phyloP scores from a whole-genome alignment of 2,113 vertebrate genomes.

The Blennius ocellaris region DNA sequence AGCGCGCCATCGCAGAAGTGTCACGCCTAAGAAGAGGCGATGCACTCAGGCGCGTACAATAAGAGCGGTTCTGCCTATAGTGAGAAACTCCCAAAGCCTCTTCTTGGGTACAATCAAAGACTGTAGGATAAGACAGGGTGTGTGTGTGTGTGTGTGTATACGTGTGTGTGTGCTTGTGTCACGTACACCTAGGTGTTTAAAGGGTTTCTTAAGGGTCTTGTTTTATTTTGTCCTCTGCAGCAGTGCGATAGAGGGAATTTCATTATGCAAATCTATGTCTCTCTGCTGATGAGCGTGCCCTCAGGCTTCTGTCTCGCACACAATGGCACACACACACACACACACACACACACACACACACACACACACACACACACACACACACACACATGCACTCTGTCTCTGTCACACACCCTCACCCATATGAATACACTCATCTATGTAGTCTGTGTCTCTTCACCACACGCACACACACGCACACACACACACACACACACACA shows the following conservation, averaged over 20 bases:
- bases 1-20: constrained; percentile 4
- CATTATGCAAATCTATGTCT: constrained; percentile 78
- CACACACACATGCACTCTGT: constrained; percentile 11
- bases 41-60: constrained; percentile 19
- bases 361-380: constrained; percentile 51
- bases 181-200: constrained; percentile 63
- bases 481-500: constrained; percentile 39
- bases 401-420: constrained; percentile 48
- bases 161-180: constrained; percentile 34
- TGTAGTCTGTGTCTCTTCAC: constrained; percentile 31
- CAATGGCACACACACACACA: constrained; percentile 45
- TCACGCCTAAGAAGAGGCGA: background rate
- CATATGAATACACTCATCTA: constrained; percentile 55
- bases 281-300: constrained; percentile 77
- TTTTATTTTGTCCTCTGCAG: constrained; percentile 73
- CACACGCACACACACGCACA: background rate
- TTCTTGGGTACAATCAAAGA: constrained; percentile 36
- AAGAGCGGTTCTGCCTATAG: constrained; percentile 17
- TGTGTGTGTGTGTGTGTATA: too few species aligned
- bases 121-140: constrained; percentile 38
- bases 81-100: constrained; percentile 27
- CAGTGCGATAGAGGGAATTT: constrained; percentile 71
- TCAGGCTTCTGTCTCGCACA: constrained; percentile 66
- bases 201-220: constrained; percentile 71
- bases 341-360: constrained; percentile 26